Conservation (phyloP, 35 echinoderm and acorn worm genomes). For the Apostichopus parvimensis region DNA sequence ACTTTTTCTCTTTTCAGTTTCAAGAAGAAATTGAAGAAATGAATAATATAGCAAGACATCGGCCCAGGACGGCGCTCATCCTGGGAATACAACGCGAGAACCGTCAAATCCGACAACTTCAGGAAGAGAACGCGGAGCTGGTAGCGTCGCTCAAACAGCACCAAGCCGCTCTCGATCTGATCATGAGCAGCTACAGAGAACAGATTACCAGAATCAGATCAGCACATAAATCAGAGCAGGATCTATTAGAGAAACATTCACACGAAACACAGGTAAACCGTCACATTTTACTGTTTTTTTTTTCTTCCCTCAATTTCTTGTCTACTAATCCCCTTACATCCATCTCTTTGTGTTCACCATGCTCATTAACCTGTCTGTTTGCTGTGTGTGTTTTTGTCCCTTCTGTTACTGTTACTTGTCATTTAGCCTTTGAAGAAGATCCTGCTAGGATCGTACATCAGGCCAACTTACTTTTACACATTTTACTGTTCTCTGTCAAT, state of each 20-base stretch:
- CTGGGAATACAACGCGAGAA: slow-evolving; percentile 97
- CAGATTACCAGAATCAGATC: slow-evolving; percentile 62
- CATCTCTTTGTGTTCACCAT: too few relatives aligned
- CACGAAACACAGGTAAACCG: slow-evolving; percentile 12
- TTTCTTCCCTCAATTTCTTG: too few relatives aligned
- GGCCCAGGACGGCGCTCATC: slow-evolving; percentile 83
- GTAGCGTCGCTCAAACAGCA: slow-evolving; percentile 87
- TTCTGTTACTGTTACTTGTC: too few relatives aligned
- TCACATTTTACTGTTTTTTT: too few relatives aligned
- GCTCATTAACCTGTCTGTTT: too few relatives aligned
- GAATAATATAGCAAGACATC: slow-evolving; percentile 88
- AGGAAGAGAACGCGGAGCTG: slow-evolving; percentile 90
- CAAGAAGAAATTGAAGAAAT: slow-evolving; percentile 98
- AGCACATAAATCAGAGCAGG: slow-evolving; percentile 33
- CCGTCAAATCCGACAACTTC: slow-evolving; percentile 91
- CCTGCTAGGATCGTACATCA: too few relatives aligned
- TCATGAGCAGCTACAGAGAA: slow-evolving; percentile 99
- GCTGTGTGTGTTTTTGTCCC: too few relatives aligned
- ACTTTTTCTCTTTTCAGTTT: slow-evolving; percentile 55
- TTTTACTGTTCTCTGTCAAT: too few relatives aligned
- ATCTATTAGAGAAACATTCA: slow-evolving; percentile 33
- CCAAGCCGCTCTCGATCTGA: slow-evolving; percentile 94
- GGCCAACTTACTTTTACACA: too few relatives aligned
- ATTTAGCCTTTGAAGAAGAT: too few relatives aligned
- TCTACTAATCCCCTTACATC: too few relatives aligned